phyloP scores from a whole-genome alignment of 2,113 vertebrate species.

The Solea senegalensis region DNA sequence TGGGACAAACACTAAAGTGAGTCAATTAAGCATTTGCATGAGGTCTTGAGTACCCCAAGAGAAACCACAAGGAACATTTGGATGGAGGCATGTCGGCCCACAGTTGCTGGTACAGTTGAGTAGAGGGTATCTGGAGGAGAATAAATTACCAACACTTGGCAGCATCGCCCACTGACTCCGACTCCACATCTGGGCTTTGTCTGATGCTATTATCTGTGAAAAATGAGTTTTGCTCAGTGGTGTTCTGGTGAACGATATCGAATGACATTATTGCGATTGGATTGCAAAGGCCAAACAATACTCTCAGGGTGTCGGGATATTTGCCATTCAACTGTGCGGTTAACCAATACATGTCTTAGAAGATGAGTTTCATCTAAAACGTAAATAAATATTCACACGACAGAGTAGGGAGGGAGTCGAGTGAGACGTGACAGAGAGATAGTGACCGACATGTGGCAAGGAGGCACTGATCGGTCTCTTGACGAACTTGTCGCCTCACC shows the following conservation, averaged over 20 bases:
- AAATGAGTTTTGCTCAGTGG: conserved; percentile 17
- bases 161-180: conserved; percentile 34
- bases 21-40: conserved; percentile 61
- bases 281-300: conserved; percentile 32
- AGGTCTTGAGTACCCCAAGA: conserved; percentile 36
- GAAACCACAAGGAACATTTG: conserved; percentile 49
- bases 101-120: conserved; percentile 28
- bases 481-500: conserved; percentile 77
- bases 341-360: conserved; percentile 11
- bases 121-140: conserved; percentile 26
- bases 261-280: conserved; percentile 21
- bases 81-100: conserved; percentile 31
- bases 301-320: conserved; percentile 29
- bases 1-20: conserved; percentile 59
- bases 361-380: conserved; percentile 33
- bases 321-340: conserved; percentile 23
- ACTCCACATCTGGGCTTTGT: conserved; percentile 60
- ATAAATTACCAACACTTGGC: conserved; percentile 53
- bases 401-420: neutral
- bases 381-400: conserved; percentile 45
- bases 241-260: conserved; percentile 31
- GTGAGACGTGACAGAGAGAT: conserved; percentile 61
- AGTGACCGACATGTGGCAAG: conserved; percentile 74
- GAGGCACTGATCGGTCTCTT: conserved; percentile 69
- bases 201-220: conserved; percentile 49